These are phyloP conservation scores for Serranus cabrilla DNA, from an alignment of 2,797 vertebrate species.

Conservation along the genomic window DNA sequence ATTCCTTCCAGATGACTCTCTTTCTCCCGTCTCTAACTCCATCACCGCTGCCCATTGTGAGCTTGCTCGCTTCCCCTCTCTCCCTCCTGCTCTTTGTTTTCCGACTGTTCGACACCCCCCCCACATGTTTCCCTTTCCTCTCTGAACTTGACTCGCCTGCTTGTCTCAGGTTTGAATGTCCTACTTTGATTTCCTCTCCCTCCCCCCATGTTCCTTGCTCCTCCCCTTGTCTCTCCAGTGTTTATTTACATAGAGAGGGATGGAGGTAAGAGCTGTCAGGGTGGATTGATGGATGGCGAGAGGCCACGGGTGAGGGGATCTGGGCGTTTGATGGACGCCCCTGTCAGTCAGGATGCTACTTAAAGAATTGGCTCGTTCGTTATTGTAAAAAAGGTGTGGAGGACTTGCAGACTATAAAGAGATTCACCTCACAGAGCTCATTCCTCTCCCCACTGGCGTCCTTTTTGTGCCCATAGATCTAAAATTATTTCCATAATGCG, in stretches of 20 bases:
- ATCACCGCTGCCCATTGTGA: constrained; percentile 60
- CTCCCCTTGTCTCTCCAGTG: constrained; percentile 50
- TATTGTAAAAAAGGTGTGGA: constrained; percentile 47
- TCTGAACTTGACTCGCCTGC: constrained; percentile 35
- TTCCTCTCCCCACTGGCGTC: not conserved
- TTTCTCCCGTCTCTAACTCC: constrained; percentile 28
- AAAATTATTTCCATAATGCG: constrained; percentile 30
- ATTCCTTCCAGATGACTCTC: constrained; percentile 73
- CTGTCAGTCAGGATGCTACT: constrained; percentile 70
- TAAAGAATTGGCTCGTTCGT: constrained; percentile 69
- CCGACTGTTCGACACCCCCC: not conserved
- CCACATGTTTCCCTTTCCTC: constrained; percentile 39
- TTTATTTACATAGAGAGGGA: constrained; percentile 77
- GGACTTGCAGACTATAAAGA: constrained; percentile 29
- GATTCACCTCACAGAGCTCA: constrained; percentile 5
- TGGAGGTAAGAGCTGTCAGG: constrained; percentile 56
- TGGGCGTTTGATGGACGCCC: constrained; percentile 69
- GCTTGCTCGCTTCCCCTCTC: constrained; percentile 39
- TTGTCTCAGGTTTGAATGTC: constrained; percentile 57
- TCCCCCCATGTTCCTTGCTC: constrained; percentile 19
- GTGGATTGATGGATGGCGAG: constrained; percentile 73
- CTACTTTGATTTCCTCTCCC: constrained; percentile 65
- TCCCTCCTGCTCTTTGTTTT: not conserved
- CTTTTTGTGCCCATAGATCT: constrained; percentile 24
- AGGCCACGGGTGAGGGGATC: constrained; percentile 69